Evolutionary conservation across 2,888 invertebrate genomes (phyloP).

Genomic region (Dicyrtomina minuta): DNA sequence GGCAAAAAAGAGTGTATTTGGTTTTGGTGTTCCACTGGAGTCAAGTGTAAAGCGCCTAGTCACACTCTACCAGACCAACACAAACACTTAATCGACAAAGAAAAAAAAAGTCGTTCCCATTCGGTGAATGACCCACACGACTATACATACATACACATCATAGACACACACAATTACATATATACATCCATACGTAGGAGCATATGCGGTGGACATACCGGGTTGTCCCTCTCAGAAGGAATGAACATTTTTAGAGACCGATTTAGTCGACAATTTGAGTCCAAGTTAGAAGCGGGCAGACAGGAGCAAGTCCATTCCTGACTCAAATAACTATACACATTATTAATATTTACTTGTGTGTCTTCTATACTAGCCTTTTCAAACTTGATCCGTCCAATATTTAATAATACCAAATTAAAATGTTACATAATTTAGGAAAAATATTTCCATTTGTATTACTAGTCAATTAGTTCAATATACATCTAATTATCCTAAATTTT

Average conservation of each 20-base stretch:
- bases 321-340: no score
- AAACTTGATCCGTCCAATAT: no score
- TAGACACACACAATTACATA: neutral
- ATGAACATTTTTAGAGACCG: neutral
- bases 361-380: no score
- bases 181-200: neutral
- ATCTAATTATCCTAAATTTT: no score
- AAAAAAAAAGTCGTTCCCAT: slow-evolving; percentile 32
- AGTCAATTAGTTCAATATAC: no score
- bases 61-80: neutral
- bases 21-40: neutral
- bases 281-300: no score
- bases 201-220: neutral
- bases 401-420: no score
- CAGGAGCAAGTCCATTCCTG: no score
- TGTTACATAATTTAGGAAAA: no score
- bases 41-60: neutral
- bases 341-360: no score
- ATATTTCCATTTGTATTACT: no score
- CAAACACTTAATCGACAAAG: neutral
- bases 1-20: neutral
- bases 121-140: slow-evolving; percentile 42
- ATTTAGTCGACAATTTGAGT: slow-evolving; percentile 12
- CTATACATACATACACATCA: neutral
- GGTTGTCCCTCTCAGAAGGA: neutral